Percentiles rank a stretch among this genome's conserved stretches.
Conservation (phyloP, 2,888 invertebrate genomes). For the Cosmopolites sordidus region DNA sequence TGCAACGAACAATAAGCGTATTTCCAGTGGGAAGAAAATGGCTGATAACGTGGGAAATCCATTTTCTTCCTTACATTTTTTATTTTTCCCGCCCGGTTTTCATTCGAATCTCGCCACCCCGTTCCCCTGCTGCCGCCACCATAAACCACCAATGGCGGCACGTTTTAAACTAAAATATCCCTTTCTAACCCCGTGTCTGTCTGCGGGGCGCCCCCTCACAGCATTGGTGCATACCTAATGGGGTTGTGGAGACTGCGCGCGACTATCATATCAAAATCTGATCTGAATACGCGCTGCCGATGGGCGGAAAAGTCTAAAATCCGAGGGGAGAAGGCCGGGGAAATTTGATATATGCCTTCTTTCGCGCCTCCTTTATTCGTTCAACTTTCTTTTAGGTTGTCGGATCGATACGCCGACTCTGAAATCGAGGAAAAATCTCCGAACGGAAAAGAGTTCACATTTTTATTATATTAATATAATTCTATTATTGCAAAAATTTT, state of each 20-base stretch:
- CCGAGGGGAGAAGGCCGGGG: slow-evolving; percentile 5
- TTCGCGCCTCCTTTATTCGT: not conserved
- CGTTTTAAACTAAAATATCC: slow-evolving; percentile 48
- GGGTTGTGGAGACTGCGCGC: slow-evolving; percentile 44
- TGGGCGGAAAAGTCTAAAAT: slow-evolving; percentile 11
- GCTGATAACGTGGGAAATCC: too few relatives aligned
- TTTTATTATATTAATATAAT: too few relatives aligned
- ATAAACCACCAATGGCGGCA: slow-evolving; percentile 43
- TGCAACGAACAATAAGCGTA: too few relatives aligned
- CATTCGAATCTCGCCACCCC: not conserved
- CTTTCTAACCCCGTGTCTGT: not conserved
- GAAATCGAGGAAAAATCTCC: too few relatives aligned
- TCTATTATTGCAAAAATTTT: too few relatives aligned
- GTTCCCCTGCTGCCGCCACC: not conserved
- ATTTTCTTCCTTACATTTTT: not conserved
- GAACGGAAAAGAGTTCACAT: too few relatives aligned
- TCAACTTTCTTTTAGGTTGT: not conserved
- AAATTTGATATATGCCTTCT: slow-evolving; percentile 23
- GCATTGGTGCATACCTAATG: slow-evolving; percentile 53
- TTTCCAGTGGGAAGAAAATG: too few relatives aligned
- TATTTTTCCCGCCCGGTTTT: not conserved
- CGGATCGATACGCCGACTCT: not conserved
- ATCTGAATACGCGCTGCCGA: slow-evolving; percentile 22
- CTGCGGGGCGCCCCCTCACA: slow-evolving; percentile 37
- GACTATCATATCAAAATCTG: slow-evolving; percentile 37